Base-by-base conservation (phyloP, 2,113 vertebrate genomes). In the Machaerirhynchus nigripectus region DNA sequence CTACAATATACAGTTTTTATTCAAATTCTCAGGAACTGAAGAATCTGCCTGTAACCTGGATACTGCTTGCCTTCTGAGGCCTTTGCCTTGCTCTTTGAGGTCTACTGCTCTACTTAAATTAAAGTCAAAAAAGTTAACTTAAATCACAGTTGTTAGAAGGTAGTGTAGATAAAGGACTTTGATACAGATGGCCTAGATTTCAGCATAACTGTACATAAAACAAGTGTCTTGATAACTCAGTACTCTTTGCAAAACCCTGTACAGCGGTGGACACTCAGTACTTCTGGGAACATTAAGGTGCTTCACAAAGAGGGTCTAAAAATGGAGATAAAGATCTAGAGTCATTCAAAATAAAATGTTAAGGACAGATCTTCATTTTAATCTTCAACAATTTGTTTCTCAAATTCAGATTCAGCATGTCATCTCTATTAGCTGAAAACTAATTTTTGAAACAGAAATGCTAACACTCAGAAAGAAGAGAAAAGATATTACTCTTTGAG, bases 181-280 rank as follows among this genome's bases (percentile, higher is more conserved):
- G 42, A 60, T 40, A 63, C 1, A 77, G 39, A 64, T 37, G 22
- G 7, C 15, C 35, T 42, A 52, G 15, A 20, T 84, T 87, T 87
- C 35, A 59, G 16, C 53, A 31, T 24, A 79, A 60, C 14, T 37
- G 6, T 40, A 27, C 13, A 44, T 46, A 64, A 71, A 50, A 84
- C 3, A 50, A 63, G 13, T 47, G 8, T 64, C 33, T 73, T 37
- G 22, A 21, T 49, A 33, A 65, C 27, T 47, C 47, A 11, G 3
- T 31, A 33, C 8, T 37, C 13, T 74, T 92, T 40, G 81, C 1
- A 64, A 86, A 65, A 69, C 6, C 15, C 31, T 47, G 6, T 79
- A 37, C 7, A 16, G 6, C 1, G 0, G 5, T 80, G 16, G 46
- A 35, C 4, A 20, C 2, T 22, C 9, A 30, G 7, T 77, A 39